These are phyloP conservation scores for Oncorhynchus keta DNA, from an alignment of 2,113 vertebrate genomes.

Conservation along the genomic window DNA sequence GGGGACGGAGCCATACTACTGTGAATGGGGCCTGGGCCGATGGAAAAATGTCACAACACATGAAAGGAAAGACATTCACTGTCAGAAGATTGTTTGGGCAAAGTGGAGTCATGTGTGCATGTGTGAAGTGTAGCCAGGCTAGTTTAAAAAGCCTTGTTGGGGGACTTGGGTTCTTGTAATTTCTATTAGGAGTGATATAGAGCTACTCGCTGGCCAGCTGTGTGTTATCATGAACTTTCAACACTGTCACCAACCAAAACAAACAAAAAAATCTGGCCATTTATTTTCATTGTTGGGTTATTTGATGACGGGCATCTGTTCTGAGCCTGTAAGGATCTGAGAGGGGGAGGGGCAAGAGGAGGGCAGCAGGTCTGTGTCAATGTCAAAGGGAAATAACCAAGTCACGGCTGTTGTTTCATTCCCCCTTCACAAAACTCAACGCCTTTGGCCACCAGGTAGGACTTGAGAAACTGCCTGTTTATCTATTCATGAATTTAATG, in stretches of 20 bases:
- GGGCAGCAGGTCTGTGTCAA: slow-evolving; percentile 35
- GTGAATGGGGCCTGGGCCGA: neutral
- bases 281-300: neutral
- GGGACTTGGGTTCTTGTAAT: no score
- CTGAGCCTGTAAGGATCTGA: neutral
- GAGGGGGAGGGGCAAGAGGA: slow-evolving; percentile 8
- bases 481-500: neutral
- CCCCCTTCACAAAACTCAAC: neutral
- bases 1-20: neutral
- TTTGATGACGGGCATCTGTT: slow-evolving; percentile 10
- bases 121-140: no score
- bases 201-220: no score
- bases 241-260: neutral
- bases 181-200: no score
- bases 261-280: neutral
- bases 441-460: neutral
- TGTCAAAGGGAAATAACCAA: slow-evolving; percentile 34
- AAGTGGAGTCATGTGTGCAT: no score
- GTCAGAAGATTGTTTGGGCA: no score
- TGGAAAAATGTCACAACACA: neutral
- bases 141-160: no score
- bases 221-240: neutral
- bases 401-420: slow-evolving; percentile 28
- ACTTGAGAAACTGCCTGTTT: neutral
- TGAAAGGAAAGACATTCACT: no score